Percentiles rank a stretch among this genome's conserved stretches.
Conservation (phyloP, 1,140 invertebrate species). For the Ericerus pela region DNA sequence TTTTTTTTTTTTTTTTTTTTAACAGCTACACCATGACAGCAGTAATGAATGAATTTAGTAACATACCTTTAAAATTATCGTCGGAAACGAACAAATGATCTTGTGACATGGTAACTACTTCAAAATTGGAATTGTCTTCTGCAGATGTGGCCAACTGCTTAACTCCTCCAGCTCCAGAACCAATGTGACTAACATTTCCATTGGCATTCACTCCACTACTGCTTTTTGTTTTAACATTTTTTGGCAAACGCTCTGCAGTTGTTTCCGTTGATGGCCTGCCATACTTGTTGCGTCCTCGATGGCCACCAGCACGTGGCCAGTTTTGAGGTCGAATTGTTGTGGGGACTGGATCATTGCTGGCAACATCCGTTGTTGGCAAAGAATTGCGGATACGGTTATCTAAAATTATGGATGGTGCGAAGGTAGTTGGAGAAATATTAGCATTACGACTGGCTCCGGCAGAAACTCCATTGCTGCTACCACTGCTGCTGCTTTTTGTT, state of each 20-base stretch:
- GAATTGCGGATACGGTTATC: neutral
- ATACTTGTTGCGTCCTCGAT: neutral
- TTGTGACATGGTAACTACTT: conserved; percentile 20
- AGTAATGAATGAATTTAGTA: no score
- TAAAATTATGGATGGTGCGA: neutral
- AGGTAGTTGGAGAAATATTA: neutral
- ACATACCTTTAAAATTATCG: conserved; percentile 19
- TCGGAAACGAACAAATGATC: conserved; percentile 20
- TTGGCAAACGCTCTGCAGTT: no score
- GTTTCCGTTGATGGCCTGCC: neutral
- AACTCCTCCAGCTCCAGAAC: conserved; percentile 1
- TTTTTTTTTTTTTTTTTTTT: no score
- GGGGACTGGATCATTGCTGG: neutral
- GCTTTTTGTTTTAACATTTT: no score
- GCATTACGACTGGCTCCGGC: neutral
- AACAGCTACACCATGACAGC: no score
- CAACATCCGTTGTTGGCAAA: neutral
- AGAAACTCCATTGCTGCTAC: no score
- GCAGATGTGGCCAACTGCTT: neutral
- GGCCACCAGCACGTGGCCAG: neutral
- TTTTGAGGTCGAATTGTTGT: neutral
- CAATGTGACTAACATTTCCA: no score
- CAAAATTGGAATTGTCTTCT: conserved; percentile 17
- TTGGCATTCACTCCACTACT: no score
- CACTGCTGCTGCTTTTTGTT: no score